These are phyloP conservation scores for Ptychodera flava DNA, from an alignment of 35 echinoderm and acorn worm genomes.

Conservation along the genomic window DNA sequence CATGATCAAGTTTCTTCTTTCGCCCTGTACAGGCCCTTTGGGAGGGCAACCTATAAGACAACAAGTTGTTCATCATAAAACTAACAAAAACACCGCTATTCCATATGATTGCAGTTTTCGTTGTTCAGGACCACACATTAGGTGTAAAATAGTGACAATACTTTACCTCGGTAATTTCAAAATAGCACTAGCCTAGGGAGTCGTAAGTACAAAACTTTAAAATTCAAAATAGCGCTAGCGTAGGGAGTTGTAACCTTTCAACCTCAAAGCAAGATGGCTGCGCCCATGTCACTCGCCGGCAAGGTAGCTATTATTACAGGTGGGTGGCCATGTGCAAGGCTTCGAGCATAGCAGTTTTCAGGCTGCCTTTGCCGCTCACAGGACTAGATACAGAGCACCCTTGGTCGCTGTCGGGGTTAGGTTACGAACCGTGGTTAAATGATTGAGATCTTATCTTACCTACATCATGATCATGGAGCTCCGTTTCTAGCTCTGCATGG, in stretches of 20 bases:
- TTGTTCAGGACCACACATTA: neutral
- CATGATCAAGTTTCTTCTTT: no score
- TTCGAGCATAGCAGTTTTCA: neutral
- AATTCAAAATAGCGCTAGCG: neutral
- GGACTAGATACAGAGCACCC: neutral
- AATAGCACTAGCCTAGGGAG: neutral
- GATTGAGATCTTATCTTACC: no score
- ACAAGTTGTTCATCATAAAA: no score
- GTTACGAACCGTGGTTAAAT: no score
- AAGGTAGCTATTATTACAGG: conserved; percentile 62
- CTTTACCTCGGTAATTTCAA: neutral
- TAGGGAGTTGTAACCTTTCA: neutral
- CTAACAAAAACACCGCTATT: no score
- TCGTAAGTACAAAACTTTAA: neutral
- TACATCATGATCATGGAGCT: no score
- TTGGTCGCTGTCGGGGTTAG: neutral
- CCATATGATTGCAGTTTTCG: neutral
- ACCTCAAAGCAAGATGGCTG: conserved; percentile 44
- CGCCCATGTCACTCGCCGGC: conserved; percentile 41
- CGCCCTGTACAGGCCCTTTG: no score
- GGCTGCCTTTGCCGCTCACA: neutral
- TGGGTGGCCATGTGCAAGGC: neutral
- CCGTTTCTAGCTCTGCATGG: no score
- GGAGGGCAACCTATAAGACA: no score
- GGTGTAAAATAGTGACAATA: neutral